Conservation (phyloP, 2,888 invertebrate species). For the Mamestra brassicae region DNA sequence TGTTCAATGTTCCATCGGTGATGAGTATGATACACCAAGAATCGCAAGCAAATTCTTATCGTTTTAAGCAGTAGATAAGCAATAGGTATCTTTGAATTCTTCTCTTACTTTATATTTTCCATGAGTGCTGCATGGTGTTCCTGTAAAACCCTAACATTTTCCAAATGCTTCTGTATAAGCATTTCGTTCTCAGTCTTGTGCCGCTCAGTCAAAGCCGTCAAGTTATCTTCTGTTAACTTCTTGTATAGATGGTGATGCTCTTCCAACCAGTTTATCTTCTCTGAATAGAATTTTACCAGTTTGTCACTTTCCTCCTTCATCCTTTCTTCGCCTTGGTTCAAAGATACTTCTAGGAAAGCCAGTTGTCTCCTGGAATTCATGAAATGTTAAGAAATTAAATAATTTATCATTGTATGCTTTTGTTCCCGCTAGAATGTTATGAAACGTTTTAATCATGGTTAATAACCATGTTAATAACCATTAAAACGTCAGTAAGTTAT, state of each 20-base stretch:
- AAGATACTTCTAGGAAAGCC: slow-evolving; percentile 90
- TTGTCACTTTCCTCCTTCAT: slow-evolving; percentile 91
- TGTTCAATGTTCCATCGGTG: no score
- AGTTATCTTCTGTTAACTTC: slow-evolving; percentile 89
- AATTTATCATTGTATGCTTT: background rate
- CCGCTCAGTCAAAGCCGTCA: slow-evolving; percentile 85
- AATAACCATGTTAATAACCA: no score
- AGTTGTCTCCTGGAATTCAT: slow-evolving; percentile 89
- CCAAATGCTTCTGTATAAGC: slow-evolving; percentile 86
- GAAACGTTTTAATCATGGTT: no score
- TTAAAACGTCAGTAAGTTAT: background rate
- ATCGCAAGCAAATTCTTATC: background rate
- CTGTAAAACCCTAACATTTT: slow-evolving; percentile 83
- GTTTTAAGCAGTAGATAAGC: background rate
- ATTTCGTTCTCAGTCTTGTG: slow-evolving; percentile 85
- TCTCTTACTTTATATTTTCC: slow-evolving; percentile 89
- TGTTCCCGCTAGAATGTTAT: no score
- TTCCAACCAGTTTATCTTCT: slow-evolving; percentile 89
- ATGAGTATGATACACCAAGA: background rate
- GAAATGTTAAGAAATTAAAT: background rate
- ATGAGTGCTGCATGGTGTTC: slow-evolving; percentile 89
- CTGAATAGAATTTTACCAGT: slow-evolving; percentile 86
- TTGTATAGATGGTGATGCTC: slow-evolving; percentile 88
- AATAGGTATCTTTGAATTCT: background rate
- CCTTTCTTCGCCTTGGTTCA: slow-evolving; percentile 90